phyloP scores from a whole-genome alignment of 92 coral and sea anemone genomes.

The Parazoanthus swiftii region DNA sequence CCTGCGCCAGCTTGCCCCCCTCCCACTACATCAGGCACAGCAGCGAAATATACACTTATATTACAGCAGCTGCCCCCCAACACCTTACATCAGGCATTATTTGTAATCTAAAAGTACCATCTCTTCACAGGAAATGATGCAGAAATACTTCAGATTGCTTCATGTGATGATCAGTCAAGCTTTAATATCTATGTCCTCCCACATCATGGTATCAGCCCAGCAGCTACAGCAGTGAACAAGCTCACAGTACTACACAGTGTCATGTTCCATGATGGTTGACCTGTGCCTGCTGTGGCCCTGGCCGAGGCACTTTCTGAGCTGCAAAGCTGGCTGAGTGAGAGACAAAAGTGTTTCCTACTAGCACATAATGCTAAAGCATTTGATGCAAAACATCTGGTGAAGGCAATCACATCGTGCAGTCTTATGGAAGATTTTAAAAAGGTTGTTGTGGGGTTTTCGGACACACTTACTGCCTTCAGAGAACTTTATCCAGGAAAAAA shows the following conservation, averaged over 20 bases:
- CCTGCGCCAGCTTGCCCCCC: neutral
- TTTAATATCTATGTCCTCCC: constrained; percentile 56
- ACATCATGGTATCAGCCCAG: constrained; percentile 25
- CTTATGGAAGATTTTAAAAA: constrained; percentile 24
- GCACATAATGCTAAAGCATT: constrained; percentile 58
- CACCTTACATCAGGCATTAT: neutral
- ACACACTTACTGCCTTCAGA: constrained; percentile 64
- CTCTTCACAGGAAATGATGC: constrained; percentile 52
- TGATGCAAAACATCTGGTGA: constrained; percentile 60
- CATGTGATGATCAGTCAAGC: constrained; percentile 36
- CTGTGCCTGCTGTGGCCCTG: constrained; percentile 39
- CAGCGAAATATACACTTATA: too few species aligned
- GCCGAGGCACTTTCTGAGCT: neutral
- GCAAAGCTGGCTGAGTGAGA: constrained; percentile 38
- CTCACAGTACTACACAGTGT: constrained; percentile 33
- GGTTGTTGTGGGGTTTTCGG: constrained; percentile 55
- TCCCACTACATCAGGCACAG: too few species aligned
- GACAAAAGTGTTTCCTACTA: constrained; percentile 36
- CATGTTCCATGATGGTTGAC: constrained; percentile 44
- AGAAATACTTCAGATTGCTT: constrained; percentile 62
- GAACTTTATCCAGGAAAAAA: constrained; percentile 56
- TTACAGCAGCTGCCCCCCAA: too few species aligned
- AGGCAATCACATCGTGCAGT: constrained; percentile 46
- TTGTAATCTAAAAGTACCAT: neutral
- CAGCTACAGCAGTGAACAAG: constrained; percentile 57